phyloP scores from a whole-genome alignment of 64 coral and sea anemone genomes.

The Anthopleura sola region DNA sequence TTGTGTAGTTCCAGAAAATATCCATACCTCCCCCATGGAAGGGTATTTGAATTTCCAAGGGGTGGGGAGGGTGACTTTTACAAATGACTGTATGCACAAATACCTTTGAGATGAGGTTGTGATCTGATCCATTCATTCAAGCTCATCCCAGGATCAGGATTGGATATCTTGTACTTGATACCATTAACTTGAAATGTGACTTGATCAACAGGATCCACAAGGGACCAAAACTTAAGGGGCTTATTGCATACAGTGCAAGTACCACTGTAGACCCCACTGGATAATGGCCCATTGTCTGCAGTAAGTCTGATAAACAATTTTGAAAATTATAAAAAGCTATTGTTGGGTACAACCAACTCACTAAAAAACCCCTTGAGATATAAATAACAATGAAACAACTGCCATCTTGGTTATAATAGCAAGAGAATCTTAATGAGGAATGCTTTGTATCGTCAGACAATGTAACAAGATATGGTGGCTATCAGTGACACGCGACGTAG shows the following conservation, averaged over 20 bases:
- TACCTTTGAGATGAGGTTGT: slow-evolving; percentile 66
- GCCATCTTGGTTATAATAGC: too few species aligned
- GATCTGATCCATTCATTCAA: slow-evolving; percentile 79
- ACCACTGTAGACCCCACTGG: slow-evolving; percentile 52
- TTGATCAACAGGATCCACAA: slow-evolving; percentile 42
- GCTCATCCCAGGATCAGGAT: slow-evolving; percentile 68
- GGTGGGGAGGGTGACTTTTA: not conserved
- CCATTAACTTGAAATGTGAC: slow-evolving; percentile 63
- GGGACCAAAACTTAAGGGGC: slow-evolving; percentile 39
- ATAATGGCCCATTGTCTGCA: slow-evolving; percentile 43
- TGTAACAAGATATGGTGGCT: too few species aligned
- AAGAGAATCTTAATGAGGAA: too few species aligned
- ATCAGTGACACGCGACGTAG: too few species aligned
- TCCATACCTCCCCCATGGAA: too few species aligned
- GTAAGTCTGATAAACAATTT: slow-evolving; percentile 21
- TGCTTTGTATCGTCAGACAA: too few species aligned
- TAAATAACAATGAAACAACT: too few species aligned
- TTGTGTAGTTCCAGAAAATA: too few species aligned
- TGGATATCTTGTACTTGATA: slow-evolving; percentile 22
- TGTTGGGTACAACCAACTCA: too few species aligned
- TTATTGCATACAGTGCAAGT: slow-evolving; percentile 37
- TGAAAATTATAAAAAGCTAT: not conserved
- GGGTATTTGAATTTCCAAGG: too few species aligned
- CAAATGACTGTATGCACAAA: not conserved
- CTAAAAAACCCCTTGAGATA: too few species aligned